Evolutionary conservation across 2,888 invertebrate species (phyloP).

Genomic region (Morpho deidamia): DNA sequence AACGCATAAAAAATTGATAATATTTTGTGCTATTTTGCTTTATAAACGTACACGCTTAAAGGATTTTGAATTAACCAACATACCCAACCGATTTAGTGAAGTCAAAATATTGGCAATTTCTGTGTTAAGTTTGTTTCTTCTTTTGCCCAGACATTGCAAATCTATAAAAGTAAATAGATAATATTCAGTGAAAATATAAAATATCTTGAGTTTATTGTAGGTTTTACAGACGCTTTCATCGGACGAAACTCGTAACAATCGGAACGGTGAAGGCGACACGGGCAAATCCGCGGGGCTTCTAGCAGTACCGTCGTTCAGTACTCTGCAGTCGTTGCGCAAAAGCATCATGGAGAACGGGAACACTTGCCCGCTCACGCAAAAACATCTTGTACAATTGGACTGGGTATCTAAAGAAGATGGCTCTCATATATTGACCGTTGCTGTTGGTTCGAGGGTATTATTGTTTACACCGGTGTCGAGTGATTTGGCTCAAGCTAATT

Average conservation of each 20-base stretch:
- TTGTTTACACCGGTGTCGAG: constrained; percentile 96
- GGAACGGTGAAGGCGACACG: constrained; percentile 76
- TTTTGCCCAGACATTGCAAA: no score
- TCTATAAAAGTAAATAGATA: no score
- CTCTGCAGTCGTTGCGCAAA: constrained; percentile 90
- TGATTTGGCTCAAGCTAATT: constrained; percentile 95
- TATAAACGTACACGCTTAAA: no score
- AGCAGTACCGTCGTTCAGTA: constrained; percentile 94
- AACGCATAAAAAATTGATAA: no score
- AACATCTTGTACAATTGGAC: constrained; percentile 96
- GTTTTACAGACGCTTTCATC: constrained; percentile 89
- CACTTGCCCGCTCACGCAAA: constrained; percentile 93
- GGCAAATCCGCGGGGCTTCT: constrained; percentile 81
- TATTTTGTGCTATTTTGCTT: no score
- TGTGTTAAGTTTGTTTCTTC: no score
- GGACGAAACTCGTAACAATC: constrained; percentile 82
- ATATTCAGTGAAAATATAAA: no score
- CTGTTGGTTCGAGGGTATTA: constrained; percentile 94
- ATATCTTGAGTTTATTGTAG: constrained; percentile 32
- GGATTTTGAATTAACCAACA: no score
- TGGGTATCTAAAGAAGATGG: constrained; percentile 99
- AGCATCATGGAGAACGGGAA: constrained; percentile 95
- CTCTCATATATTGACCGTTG: constrained; percentile 97
- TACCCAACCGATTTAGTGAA: no score
- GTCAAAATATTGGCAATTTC: no score